Percentiles rank a stretch among this genome's conserved stretches.
phyloP scores from a whole-genome alignment of 2,113 vertebrate genomes.

The Dromiciops gliroides region DNA sequence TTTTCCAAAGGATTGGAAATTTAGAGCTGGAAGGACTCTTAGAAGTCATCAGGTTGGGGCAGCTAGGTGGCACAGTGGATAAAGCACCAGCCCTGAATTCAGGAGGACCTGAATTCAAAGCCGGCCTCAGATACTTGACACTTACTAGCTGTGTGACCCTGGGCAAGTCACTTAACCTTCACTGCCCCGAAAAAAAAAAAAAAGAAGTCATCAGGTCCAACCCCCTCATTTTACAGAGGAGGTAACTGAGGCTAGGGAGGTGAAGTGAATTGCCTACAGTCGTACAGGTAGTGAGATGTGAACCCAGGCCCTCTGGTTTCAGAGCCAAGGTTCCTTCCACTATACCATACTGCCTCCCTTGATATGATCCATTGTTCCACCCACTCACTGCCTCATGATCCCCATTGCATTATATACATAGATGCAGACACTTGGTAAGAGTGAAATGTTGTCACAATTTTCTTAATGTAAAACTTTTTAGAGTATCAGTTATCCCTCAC shows the following conservation, averaged over 20 bases:
- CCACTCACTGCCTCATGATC: neutral
- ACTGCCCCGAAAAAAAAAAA: no score
- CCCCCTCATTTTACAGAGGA: neutral
- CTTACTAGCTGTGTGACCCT: no score
- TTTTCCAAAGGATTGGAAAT: neutral
- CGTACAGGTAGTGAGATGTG: neutral
- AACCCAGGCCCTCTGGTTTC: neutral
- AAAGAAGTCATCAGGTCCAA: neutral
- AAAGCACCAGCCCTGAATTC: no score
- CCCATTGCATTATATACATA: neutral
- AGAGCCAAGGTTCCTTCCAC: neutral
- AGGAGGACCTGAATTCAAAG: no score
- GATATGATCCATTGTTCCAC: neutral
- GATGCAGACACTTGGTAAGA: neutral
- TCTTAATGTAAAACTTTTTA: neutral
- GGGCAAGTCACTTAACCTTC: no score
- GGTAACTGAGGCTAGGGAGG: neutral
- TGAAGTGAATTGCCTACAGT: neutral
- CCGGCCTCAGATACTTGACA: no score
- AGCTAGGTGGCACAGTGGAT: no score
- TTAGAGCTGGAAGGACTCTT: neutral
- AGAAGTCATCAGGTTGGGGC: neutral
- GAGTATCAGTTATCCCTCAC: slow-evolving; percentile 22
- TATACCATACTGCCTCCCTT: neutral
- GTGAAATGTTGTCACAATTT: neutral